These are phyloP conservation scores for Orbicella faveolata DNA, from an alignment of 64 coral and sea anemone species.

Conservation along the genomic window DNA sequence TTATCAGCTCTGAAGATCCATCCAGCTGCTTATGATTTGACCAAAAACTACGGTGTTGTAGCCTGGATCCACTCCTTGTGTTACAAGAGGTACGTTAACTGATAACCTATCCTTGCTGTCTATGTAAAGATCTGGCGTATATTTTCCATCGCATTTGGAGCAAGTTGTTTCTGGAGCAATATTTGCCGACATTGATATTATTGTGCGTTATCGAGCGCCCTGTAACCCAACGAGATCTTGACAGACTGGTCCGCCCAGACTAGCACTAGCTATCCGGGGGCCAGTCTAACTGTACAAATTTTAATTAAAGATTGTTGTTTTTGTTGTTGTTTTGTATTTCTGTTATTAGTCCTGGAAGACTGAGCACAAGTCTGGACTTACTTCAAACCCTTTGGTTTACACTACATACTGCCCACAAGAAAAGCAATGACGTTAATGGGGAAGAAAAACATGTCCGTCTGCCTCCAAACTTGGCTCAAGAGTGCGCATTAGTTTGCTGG, in stretches of 20 bases:
- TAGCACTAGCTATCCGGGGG: no score
- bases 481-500: slow-evolving; percentile 46
- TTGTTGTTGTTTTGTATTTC: not conserved
- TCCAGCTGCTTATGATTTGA: slow-evolving; percentile 68
- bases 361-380: slow-evolving; percentile 5
- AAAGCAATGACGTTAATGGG: not conserved
- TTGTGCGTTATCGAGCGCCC: no score
- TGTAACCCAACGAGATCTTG: no score
- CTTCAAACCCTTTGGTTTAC: slow-evolving; percentile 57
- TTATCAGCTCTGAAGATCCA: slow-evolving; percentile 54
- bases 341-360: slow-evolving; percentile 12
- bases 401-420: not conserved
- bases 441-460: slow-evolving; percentile 7
- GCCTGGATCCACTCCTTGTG: slow-evolving; percentile 77
- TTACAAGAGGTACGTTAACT: slow-evolving; percentile 42
- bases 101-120: not conserved
- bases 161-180: no score
- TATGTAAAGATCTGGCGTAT: no score
- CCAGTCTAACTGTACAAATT: no score
- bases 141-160: not conserved
- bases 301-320: no score
- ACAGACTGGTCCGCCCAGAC: no score
- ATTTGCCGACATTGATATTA: no score
- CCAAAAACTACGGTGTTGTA: slow-evolving; percentile 68
- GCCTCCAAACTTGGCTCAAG: slow-evolving; percentile 38